Evolutionary conservation across 1,140 invertebrate genomes (phyloP).

Genomic region (Antheraea mylitta): DNA sequence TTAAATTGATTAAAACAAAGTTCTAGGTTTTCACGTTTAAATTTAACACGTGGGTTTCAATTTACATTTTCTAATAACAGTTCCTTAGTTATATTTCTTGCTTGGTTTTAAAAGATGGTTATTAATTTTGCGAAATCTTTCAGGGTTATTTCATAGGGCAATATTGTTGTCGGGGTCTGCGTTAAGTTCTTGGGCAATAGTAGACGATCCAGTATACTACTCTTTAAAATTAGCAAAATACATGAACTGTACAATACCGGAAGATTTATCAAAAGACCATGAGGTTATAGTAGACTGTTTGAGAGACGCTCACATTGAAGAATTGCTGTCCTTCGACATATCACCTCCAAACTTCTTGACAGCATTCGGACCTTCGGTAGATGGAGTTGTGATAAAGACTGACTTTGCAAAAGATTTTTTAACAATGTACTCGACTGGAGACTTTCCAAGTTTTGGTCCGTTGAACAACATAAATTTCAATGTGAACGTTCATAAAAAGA

Average conservation of each 20-base stretch:
- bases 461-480: conserved; percentile 52
- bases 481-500: conserved; percentile 76
- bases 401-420: conserved; percentile 88
- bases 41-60: not conserved
- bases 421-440: conserved; percentile 82
- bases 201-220: conserved; percentile 92
- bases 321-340: conserved; percentile 89
- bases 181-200: conserved; percentile 94
- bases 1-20: too few species aligned
- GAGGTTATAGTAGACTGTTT: conserved; percentile 90
- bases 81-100: too few species aligned
- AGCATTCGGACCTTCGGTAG: conserved; percentile 91
- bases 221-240: conserved; percentile 85
- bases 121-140: conserved; percentile 16
- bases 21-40: too few species aligned
- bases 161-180: conserved; percentile 96
- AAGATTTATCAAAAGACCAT: conserved; percentile 87
- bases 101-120: too few species aligned
- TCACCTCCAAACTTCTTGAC: conserved; percentile 90
- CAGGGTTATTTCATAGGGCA: conserved; percentile 93
- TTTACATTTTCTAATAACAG: too few species aligned
- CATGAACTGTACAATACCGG: conserved; percentile 92
- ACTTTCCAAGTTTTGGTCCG: conserved; percentile 81
- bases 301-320: conserved; percentile 86
- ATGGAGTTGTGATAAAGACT: conserved; percentile 91